A percentile compares a stretch with the other conserved stretches of the same genome.
These are phyloP conservation scores for Hycleus cichorii DNA, from an alignment of 1,140 invertebrate genomes.

Conservation along the genomic window DNA sequence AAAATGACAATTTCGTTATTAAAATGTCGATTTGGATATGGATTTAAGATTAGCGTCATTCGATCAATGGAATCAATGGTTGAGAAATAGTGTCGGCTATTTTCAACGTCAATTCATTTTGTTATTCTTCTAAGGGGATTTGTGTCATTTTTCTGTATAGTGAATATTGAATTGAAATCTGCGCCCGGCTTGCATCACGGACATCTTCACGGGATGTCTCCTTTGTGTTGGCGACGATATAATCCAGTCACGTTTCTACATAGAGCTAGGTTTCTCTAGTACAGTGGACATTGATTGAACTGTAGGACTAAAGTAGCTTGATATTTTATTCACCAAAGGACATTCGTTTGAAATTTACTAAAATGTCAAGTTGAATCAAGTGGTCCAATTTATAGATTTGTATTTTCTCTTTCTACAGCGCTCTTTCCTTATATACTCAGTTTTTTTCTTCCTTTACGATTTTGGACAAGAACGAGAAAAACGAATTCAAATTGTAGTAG, in stretches of 20 bases:
- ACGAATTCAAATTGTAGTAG: not conserved
- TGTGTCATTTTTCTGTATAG: slow-evolving; percentile 14
- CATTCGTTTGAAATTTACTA: slow-evolving; percentile 29
- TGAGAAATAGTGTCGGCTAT: too few species aligned
- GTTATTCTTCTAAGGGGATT: slow-evolving; percentile 12
- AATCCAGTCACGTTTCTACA: slow-evolving; percentile 28
- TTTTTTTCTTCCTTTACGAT: not conserved
- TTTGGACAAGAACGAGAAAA: too few species aligned
- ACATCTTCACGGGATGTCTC: slow-evolving; percentile 21
- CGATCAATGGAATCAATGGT: too few species aligned
- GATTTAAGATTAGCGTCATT: too few species aligned
- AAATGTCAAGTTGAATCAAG: slow-evolving; percentile 27
- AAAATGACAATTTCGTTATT: too few species aligned
- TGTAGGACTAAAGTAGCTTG: slow-evolving; percentile 25
- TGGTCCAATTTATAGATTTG: slow-evolving; percentile 25
- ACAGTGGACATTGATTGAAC: slow-evolving; percentile 31
- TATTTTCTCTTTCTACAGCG: not conserved
- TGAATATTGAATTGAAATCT: slow-evolving; percentile 22
- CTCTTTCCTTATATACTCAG: not conserved
- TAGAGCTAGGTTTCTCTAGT: slow-evolving; percentile 21
- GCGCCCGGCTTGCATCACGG: not conserved
- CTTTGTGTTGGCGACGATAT: slow-evolving; percentile 12
- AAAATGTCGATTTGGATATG: too few species aligned
- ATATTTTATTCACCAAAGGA: slow-evolving; percentile 33
- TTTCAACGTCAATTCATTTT: not conserved